A percentile compares a stretch with the other conserved stretches of the same genome.
phyloP scores from a whole-genome alignment of 2,797 vertebrate genomes.

The Thaleichthys pacificus region DNA sequence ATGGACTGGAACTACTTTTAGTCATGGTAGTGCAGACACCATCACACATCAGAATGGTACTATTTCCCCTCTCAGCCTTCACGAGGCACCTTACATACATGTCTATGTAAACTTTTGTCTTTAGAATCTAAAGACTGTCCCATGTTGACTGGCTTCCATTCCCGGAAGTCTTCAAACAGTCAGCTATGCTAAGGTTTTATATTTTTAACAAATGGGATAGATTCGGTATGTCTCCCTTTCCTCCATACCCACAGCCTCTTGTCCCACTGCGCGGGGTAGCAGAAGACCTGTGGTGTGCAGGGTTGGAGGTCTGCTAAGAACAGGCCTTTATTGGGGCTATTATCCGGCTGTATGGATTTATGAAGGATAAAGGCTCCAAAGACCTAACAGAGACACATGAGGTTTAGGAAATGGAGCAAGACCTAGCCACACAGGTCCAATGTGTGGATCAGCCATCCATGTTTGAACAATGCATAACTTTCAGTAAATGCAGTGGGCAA shows the following conservation, averaged over 20 bases:
- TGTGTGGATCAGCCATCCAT: slow-evolving; percentile 23
- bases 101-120: neutral
- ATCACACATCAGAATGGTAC: neutral
- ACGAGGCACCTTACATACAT: neutral
- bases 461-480: neutral
- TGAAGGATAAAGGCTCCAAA: slow-evolving; percentile 44
- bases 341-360: slow-evolving; percentile 53
- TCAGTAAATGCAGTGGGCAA: neutral
- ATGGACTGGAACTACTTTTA: neutral
- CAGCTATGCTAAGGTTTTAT: neutral
- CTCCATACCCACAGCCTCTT: too few species aligned
- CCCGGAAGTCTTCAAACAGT: neutral
- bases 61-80: neutral
- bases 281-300: neutral
- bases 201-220: neutral
- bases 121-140: neutral
- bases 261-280: neutral
- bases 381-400: slow-evolving; percentile 28
- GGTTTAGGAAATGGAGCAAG: slow-evolving; percentile 27
- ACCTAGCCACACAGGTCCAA: slow-evolving; percentile 24
- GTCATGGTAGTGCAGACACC: neutral
- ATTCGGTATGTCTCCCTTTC: neutral
- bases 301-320: neutral
- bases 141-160: neutral
- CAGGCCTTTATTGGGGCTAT: slow-evolving; percentile 12